These are phyloP conservation scores for Madoqua kirkii DNA, from an alignment of 2,113 vertebrate species.

Conservation along the genomic window DNA sequence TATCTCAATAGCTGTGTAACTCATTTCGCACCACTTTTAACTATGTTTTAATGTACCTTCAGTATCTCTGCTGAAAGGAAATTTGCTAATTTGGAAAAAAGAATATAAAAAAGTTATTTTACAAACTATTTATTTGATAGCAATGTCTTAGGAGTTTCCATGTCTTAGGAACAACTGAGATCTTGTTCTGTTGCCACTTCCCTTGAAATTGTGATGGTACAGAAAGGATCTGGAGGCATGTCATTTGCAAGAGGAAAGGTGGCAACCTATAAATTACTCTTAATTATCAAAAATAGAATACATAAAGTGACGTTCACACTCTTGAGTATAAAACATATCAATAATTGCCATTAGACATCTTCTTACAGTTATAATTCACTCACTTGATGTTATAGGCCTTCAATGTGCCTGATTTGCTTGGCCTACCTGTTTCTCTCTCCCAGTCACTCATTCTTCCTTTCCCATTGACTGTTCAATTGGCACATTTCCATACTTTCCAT, in stretches of 20 bases:
- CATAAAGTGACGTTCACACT: slow-evolving; percentile 67
- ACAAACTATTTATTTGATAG: not conserved
- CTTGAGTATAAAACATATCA: slow-evolving; percentile 44
- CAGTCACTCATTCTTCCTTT: slow-evolving; percentile 30
- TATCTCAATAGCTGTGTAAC: not conserved
- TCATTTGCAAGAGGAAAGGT: slow-evolving; percentile 3
- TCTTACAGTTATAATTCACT: slow-evolving; percentile 52
- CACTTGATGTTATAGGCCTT: slow-evolving; percentile 22
- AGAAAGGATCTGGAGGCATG: not conserved
- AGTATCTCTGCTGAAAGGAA: not conserved
- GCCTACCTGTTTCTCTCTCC: not conserved
- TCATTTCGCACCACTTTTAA: not conserved
- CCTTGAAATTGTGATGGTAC: not conserved
- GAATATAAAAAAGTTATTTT: not conserved
- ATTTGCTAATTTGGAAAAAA: not conserved
- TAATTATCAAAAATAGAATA: slow-evolving; percentile 61
- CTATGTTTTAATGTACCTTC: not conserved
- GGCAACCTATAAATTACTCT: slow-evolving; percentile 41
- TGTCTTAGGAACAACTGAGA: not conserved
- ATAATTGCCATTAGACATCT: slow-evolving; percentile 8
- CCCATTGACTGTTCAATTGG: slow-evolving; percentile 32
- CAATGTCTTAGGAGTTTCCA: not conserved
- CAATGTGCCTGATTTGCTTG: not conserved
- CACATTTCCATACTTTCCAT: slow-evolving; percentile 50
- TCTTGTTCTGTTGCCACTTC: not conserved